phyloP scores from a whole-genome alignment of 1,140 invertebrate genomes.

The Platyscapa corneri region DNA sequence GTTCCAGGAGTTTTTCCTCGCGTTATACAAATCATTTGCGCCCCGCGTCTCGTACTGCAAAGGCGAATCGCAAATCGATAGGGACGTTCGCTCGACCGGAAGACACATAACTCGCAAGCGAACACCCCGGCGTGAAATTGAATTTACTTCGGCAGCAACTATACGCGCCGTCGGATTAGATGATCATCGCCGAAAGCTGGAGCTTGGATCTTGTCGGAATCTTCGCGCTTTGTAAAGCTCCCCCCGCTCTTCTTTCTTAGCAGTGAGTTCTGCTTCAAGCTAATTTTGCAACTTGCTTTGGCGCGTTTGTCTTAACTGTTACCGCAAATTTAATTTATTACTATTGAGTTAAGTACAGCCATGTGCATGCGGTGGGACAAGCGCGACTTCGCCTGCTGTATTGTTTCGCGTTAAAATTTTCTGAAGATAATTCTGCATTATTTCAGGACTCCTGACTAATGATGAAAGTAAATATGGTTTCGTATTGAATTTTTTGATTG shows the following conservation, averaged over 20 bases:
- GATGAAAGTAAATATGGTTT: no score
- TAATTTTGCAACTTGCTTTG: constrained; percentile 13
- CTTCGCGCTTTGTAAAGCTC: neutral
- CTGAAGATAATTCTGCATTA: no score
- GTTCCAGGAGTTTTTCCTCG: neutral
- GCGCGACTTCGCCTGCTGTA: neutral
- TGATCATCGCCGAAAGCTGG: constrained; percentile 49
- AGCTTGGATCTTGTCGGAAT: neutral
- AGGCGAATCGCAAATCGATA: constrained; percentile 35
- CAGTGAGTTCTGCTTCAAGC: neutral
- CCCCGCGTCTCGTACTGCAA: neutral
- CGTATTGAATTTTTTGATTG: no score
- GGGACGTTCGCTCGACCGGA: constrained; percentile 42
- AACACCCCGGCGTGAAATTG: constrained; percentile 55
- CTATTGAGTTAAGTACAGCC: neutral
- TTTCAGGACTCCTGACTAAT: no score
- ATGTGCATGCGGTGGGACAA: neutral
- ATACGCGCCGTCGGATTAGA: constrained; percentile 57
- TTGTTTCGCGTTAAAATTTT: neutral
- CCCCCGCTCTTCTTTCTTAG: neutral
- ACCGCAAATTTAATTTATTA: neutral
- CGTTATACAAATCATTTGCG: neutral
- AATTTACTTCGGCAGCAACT: constrained; percentile 55
- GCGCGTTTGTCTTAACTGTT: constrained; percentile 1
- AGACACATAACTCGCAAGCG: constrained; percentile 53